These are phyloP conservation scores for Etheostoma cragini DNA, from an alignment of 2,113 vertebrate species.

Conservation along the genomic window DNA sequence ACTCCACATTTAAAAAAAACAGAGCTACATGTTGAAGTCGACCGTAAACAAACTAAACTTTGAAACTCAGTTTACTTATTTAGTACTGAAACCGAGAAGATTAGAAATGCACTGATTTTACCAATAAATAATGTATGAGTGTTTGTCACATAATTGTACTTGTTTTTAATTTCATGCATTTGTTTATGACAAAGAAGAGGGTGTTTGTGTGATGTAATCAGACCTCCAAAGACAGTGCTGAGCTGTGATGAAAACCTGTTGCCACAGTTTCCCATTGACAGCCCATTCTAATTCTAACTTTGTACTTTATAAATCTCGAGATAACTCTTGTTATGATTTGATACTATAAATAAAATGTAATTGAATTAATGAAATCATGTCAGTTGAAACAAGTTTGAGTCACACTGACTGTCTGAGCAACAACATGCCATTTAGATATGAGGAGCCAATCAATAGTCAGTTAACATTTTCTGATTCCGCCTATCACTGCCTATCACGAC, in stretches of 20 bases:
- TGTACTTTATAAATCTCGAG: too few species aligned
- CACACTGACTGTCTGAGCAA: not conserved
- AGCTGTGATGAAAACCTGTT: not conserved
- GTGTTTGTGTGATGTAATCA: not conserved
- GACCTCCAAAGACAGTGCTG: not conserved
- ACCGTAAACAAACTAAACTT: not conserved
- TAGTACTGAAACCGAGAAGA: too few species aligned
- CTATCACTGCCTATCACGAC: too few species aligned
- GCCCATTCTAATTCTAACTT: not conserved
- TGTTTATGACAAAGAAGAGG: not conserved
- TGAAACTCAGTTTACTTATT: not conserved
- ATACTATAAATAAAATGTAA: too few species aligned
- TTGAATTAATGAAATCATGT: not conserved
- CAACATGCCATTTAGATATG: too few species aligned
- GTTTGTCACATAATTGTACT: not conserved
- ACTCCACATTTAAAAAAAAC: too few species aligned
- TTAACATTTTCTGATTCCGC: not conserved
- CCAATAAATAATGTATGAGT: not conserved
- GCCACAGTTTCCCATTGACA: not conserved
- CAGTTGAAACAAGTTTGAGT: not conserved
- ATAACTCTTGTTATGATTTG: too few species aligned
- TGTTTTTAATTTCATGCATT: not conserved
- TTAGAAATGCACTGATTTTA: too few species aligned
- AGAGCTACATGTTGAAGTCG: too few species aligned
- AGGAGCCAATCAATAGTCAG: not conserved